phyloP scores from a whole-genome alignment of 1,140 invertebrate species.

The Solen grandis region DNA sequence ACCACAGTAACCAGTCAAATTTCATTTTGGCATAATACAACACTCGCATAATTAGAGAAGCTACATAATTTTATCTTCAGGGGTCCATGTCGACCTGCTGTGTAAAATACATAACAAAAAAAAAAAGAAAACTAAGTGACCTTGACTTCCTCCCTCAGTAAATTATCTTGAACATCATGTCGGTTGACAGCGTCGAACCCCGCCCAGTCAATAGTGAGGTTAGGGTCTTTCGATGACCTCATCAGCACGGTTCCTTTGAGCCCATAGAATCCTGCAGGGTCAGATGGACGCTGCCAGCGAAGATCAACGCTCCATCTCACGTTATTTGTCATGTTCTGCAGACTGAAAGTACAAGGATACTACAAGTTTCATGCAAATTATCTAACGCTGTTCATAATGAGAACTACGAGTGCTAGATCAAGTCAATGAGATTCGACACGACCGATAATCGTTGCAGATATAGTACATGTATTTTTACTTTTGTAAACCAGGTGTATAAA shows the following conservation, averaged over 20 bases:
- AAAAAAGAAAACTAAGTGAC: neutral
- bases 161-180: constrained; percentile 24
- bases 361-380: too few relatives aligned
- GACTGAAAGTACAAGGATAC: too few relatives aligned
- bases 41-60: neutral
- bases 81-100: neutral
- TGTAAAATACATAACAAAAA: neutral
- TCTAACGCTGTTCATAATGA: too few relatives aligned
- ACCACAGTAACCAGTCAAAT: neutral
- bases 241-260: constrained; percentile 69
- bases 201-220: constrained; percentile 69
- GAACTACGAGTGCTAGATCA: too few relatives aligned
- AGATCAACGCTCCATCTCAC: constrained; percentile 76
- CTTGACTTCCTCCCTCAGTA: constrained; percentile 3
- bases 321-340: constrained; percentile 67
- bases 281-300: constrained; percentile 71
- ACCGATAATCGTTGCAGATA: too few relatives aligned
- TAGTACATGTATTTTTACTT: too few relatives aligned
- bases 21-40: neutral
- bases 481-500: too few relatives aligned
- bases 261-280: constrained; percentile 70
- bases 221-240: constrained; percentile 60
- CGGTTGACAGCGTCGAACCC: constrained; percentile 63
- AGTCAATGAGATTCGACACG: too few relatives aligned
- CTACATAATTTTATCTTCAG: neutral